Conservation (phyloP, 2,888 invertebrate genomes). For the Tineola bisselliella region DNA sequence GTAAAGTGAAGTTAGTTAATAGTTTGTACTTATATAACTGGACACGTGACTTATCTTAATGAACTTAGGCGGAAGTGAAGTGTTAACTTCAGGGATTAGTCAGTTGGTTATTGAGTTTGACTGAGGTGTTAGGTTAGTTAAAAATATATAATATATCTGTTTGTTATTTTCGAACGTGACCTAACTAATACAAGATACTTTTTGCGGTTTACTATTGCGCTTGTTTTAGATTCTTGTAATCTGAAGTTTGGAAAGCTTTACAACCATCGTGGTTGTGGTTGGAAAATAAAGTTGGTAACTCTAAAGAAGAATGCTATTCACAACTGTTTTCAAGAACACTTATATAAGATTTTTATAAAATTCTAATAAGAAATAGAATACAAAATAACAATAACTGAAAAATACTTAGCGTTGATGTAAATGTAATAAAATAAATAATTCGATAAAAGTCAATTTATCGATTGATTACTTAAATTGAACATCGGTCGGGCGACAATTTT, state of each 20-base stretch:
- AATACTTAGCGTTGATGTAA: background rate
- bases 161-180: too few relatives aligned
- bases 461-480: constrained; percentile 39
- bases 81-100: background rate
- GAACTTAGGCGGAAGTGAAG: background rate
- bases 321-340: too few relatives aligned
- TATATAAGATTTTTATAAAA: too few relatives aligned
- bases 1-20: too few relatives aligned
- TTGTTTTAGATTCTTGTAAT: too few relatives aligned
- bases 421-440: background rate
- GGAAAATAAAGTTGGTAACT: too few relatives aligned
- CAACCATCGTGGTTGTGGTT: too few relatives aligned
- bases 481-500: background rate
- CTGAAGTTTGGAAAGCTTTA: too few relatives aligned
- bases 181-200: too few relatives aligned
- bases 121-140: background rate
- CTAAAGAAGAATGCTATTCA: too few relatives aligned
- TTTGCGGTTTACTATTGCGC: too few relatives aligned
- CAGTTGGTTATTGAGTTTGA: background rate
- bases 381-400: background rate
- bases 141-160: background rate
- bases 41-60: background rate
- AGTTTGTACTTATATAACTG: background rate
- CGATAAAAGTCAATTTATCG: constrained; percentile 34
- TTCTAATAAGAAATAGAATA: background rate